Evolutionary conservation across 2,888 invertebrate genomes (phyloP).

Genomic region (Pelosia muscerda): DNA sequence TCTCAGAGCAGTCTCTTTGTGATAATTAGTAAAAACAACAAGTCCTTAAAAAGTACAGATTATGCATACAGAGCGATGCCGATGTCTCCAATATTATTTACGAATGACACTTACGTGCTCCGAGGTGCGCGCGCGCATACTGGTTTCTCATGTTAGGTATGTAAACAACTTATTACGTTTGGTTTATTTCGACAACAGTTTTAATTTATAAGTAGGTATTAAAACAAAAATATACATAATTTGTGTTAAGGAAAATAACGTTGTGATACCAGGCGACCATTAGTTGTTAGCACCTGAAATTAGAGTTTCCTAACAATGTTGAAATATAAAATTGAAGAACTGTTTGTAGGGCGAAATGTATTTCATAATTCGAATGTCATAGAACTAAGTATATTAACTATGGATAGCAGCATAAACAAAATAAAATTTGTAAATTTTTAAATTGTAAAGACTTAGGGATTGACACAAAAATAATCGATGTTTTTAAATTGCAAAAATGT

Average conservation of each 20-base stretch:
- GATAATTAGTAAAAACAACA: conserved; percentile 27
- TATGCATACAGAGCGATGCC: conserved; percentile 34
- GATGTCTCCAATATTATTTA: conserved; percentile 39
- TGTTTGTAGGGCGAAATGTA: not conserved
- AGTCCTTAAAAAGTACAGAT: conserved; percentile 30
- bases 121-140: conserved; percentile 28
- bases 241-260: not conserved
- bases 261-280: not conserved
- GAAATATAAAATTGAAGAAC: not conserved
- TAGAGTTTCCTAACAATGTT: not conserved
- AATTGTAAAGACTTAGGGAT: conserved; percentile 10
- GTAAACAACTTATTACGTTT: not conserved
- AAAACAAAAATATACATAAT: not conserved
- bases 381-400: not conserved
- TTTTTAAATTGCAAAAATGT: not conserved
- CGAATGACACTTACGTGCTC: conserved; percentile 41
- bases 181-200: conserved; percentile 2
- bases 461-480: conserved; percentile 18
- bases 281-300: not conserved
- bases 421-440: not conserved
- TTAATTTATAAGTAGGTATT: conserved; percentile 2
- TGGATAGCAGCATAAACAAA: not conserved
- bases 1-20: not conserved
- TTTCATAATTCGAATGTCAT: not conserved
- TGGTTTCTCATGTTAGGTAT: conserved; percentile 13